Evolutionary conservation across 2,797 vertebrate genomes (phyloP), one percentile per base, ranked within the genome.

Genomic region (Tokudaia tokunoshimensis): DNA sequence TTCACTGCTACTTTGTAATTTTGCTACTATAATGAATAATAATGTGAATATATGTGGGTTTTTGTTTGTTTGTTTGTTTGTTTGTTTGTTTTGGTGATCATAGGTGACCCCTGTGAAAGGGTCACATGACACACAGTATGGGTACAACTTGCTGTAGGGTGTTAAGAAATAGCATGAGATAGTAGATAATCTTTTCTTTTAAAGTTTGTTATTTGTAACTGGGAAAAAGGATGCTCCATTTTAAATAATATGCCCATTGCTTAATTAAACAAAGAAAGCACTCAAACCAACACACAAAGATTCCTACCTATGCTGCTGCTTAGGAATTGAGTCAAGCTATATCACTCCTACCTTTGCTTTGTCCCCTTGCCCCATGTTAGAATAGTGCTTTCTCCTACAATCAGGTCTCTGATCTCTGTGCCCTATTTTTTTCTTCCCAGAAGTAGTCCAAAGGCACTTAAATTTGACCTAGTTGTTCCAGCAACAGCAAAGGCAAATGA

Each of bases 401-500:
- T 19, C 1, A 7, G 5, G 31, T 83, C 41, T 81, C 67, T 96
- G 52, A 92, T 80, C 47, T 47, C 76, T 26, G 9, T 65, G 4
- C 0, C 11, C 34, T 72, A 15, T 13, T 93, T 95, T 89, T 92
- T 74, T 97, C 75, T 86, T 80, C 44, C 70, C 63, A 22, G 57
- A 95, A 9, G 5, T 31, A 10, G 0, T 2, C 22, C 6, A 44
- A 3, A 1, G 0, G 0, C 20, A 44, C 3, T 98, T 0, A 3
- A 0, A 24, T 20, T 97, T 63, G 0, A 61, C 0, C 0, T 96
- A 1, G 0, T 29, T 0, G 0, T 85, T 7, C 74, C 88, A 19
- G 0, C 0, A 0, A 0, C 0, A 10, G 44, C 3, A 57, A 0
- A 0, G 0, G 0, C 0, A n/a, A 4, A 20, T 19, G 44, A 97